These are phyloP conservation scores for Heliconius cydno DNA, from an alignment of 2,888 invertebrate genomes.

Conservation along the genomic window DNA sequence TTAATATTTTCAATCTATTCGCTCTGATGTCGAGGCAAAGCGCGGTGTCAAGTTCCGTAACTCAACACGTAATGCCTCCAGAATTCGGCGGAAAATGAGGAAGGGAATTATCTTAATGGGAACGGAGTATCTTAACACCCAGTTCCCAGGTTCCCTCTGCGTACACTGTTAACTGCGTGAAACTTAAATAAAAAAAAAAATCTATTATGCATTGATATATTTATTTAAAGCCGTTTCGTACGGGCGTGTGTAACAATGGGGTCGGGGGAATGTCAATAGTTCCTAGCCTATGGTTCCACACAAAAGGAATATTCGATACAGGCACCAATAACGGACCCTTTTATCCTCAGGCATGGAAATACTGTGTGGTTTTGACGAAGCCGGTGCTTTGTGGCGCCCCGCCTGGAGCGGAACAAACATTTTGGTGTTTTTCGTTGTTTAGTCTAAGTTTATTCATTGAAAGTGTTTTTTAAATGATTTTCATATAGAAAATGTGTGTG, in stretches of 20 bases:
- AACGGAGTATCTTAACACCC: too few species aligned
- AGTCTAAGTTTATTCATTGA: neutral
- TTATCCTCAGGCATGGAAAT: constrained; percentile 32
- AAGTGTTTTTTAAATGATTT: neutral
- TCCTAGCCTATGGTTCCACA: constrained; percentile 25
- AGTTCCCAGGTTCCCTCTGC: neutral
- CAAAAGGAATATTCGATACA: constrained; percentile 24
- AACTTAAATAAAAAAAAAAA: neutral
- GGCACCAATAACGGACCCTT: constrained; percentile 31
- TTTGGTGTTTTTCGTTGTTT: constrained; percentile 17
- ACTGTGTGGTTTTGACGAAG: constrained; percentile 34
- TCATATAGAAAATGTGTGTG: too few species aligned
- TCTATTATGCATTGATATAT: neutral
- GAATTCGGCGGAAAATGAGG: too few species aligned
- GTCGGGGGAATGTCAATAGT: constrained; percentile 17
- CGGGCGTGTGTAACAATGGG: constrained; percentile 17
- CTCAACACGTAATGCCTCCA: too few species aligned
- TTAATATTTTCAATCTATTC: too few species aligned
- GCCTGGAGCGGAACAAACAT: constrained; percentile 17
- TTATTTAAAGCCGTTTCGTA: constrained; percentile 13
- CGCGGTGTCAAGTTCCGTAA: too few species aligned
- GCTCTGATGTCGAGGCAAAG: too few species aligned
- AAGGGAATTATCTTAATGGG: too few species aligned
- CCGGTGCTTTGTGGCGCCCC: constrained; percentile 26
- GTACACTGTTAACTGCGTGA: neutral